These are phyloP conservation scores for Liopterus haemorrhoidalis DNA, from an alignment of 2,888 invertebrate species.

Conservation along the genomic window DNA sequence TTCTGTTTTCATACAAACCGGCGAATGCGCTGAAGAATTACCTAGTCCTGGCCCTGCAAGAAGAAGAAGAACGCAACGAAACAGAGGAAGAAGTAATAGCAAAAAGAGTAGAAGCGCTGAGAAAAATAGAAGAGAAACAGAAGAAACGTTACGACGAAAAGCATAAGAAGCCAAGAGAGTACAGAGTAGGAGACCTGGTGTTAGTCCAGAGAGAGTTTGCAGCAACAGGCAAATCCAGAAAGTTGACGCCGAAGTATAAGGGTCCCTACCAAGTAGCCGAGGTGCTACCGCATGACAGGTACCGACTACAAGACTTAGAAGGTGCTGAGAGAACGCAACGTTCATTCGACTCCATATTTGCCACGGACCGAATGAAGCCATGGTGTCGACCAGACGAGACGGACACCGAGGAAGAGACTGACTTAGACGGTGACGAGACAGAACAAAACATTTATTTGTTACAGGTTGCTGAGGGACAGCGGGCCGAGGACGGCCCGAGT, in stretches of 20 bases:
- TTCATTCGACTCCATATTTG: no score
- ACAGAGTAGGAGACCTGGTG: slow-evolving; percentile 26
- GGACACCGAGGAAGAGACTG: no score
- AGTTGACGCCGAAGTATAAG: slow-evolving; percentile 25
- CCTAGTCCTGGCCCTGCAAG: slow-evolving; percentile 4
- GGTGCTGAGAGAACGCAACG: slow-evolving; percentile 20
- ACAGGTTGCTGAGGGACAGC: no score
- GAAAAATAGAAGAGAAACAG: slow-evolving; percentile 16
- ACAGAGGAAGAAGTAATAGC: no score
- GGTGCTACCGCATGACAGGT: slow-evolving; percentile 27
- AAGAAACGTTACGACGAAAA: slow-evolving; percentile 22
- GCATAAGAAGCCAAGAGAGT: slow-evolving; percentile 14
- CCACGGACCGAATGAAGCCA: no score
- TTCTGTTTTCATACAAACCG: background rate
- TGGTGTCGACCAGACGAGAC: no score
- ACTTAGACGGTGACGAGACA: no score
- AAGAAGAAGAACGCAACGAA: slow-evolving; percentile 1
- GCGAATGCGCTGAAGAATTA: slow-evolving; percentile 10
- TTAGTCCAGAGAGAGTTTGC: slow-evolving; percentile 24
- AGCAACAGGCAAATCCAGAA: slow-evolving; percentile 21
- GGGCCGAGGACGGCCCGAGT: no score
- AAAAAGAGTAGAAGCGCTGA: no score
- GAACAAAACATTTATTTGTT: no score
- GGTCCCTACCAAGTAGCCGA: slow-evolving; percentile 25
- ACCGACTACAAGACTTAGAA: slow-evolving; percentile 25